Base-by-base conservation (phyloP, 1,140 invertebrate genomes). In the Drosophila melanica region DNA sequence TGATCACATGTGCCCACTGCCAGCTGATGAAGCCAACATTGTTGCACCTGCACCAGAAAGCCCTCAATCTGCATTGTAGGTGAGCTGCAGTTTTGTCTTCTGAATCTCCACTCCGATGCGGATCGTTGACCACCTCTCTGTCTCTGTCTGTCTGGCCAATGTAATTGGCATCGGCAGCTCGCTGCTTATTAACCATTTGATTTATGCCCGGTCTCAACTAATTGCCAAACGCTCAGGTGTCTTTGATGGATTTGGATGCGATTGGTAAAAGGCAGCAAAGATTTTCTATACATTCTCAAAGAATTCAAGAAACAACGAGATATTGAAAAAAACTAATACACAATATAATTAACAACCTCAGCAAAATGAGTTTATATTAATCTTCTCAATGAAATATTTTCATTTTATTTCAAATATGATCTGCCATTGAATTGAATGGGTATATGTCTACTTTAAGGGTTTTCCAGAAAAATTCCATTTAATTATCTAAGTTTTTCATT, bases 181-280 rank as follows among this genome's bases (percentile, higher is more conserved):
- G 44, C 53, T 66, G 81, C 81, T 77, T 86, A 86, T 84, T 84
- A 81, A 59, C 66, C 39, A 23, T 60, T 48, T 84, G 81, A 84
- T 85, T 85, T 85, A 85, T 85, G 78, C 62, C 48, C 39, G 57
- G 47, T 63, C 68, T 47, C 77, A 76, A 67, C 60, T 77, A 85
- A 84, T 81, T 77, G 73, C 77, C 60, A 65, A 73, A 77, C 47
- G 77, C 69, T 64, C 42, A 64, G 62, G 48, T 39, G 58, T 30
- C 23, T 48, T 23, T 71, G 59, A 69, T 77, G 75, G 59, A 75
- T 63, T 33, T 47, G 54, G 20, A 33, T 60, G 65, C 42, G 53
- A 64, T 63, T 74, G 66, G 50, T 18, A 63, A 63, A 63, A 54
- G 48, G 48, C 48, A 55, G 12, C 39, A 23, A 14, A 65, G 6